Evolutionary conservation across 2,113 vertebrate genomes (phyloP), one percentile per base, ranked within the genome.

Genomic region (Amphiprion ocellaris): DNA sequence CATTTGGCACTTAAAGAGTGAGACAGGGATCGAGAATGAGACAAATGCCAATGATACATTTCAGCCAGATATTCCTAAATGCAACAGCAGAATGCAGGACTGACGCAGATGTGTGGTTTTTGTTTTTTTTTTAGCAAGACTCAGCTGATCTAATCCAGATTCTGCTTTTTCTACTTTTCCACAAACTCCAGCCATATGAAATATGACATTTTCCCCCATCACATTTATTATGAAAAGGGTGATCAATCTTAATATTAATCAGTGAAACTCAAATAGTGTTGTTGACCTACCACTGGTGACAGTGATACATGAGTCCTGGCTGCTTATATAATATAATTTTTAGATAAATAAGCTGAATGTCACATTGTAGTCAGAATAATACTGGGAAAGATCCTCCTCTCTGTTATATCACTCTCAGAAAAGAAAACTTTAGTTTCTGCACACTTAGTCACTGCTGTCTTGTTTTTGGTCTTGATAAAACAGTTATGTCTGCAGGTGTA

Each of bases 51-150:
- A 17, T 17, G 56, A 81, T 44, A 41, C 70, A 72, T 65, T 60
- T 64, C 26, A 4, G 56, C 66, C 69, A 82, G 49, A 78, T 81
- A 82, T 74, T 85, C 46, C 50, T 69, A 85, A 71, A 88, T 78
- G 73, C 10, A 15, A 73, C 44, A 88, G 64, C 80, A 81, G 70
- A 79, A 56, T 6, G 33, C 52, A 55, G 52, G 15, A 61, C 60
- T 16, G 21, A 50, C 65, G 73, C 75, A 71, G 58, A 68, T 86
- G 79, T 60, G 41, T 70, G 59, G 66, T 26, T 3, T 26, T 26
- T 26, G 1, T 26, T 26, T 26, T 26, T 26, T 30, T 30, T 39
- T 23, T 53, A 49, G 30, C 44, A 15, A 50, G 37, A 66, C 61
- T 68, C 73, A 26, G 74, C 62, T 33, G 37, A 68, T 60, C 21